Conservation (phyloP, 2,113 vertebrate genomes). For the Hippocampus guttulatus region DNA sequence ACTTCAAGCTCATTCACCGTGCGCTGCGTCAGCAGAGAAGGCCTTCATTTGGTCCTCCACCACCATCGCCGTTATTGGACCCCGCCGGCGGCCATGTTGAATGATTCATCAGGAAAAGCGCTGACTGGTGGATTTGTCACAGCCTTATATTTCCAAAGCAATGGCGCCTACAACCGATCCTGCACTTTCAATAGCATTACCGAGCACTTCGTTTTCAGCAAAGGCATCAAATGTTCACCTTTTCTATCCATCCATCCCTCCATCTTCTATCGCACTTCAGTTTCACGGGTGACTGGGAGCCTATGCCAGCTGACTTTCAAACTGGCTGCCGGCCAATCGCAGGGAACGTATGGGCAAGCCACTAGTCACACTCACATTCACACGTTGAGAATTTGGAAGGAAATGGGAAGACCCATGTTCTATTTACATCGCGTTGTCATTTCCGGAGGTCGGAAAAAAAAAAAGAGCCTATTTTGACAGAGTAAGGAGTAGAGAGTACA, state of each 20-base stretch:
- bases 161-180: slow-evolving; percentile 17
- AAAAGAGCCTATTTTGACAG: too few species aligned
- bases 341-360: too few species aligned
- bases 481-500: too few species aligned
- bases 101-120: slow-evolving; percentile 70
- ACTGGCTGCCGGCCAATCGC: too few species aligned
- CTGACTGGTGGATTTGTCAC: slow-evolving; percentile 62
- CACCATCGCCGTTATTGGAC: slow-evolving; percentile 40
- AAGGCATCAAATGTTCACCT: neutral
- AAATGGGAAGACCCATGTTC: too few species aligned
- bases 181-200: slow-evolving; percentile 37
- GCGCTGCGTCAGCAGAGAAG: slow-evolving; percentile 62
- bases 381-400: too few species aligned
- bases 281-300: too few species aligned
- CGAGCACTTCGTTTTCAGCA: slow-evolving; percentile 15
- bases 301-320: too few species aligned
- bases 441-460: too few species aligned
- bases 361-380: too few species aligned
- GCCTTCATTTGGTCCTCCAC: slow-evolving; percentile 51
- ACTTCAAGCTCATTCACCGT: slow-evolving; percentile 6
- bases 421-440: too few species aligned
- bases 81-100: slow-evolving; percentile 64
- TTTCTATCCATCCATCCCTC: neutral
- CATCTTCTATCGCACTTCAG: neutral
- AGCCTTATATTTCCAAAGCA: slow-evolving; percentile 54